Evolutionary conservation across 2,113 vertebrate genomes (phyloP), one percentile per base, ranked within the genome.

Genomic region (Poecilia latipinna): DNA sequence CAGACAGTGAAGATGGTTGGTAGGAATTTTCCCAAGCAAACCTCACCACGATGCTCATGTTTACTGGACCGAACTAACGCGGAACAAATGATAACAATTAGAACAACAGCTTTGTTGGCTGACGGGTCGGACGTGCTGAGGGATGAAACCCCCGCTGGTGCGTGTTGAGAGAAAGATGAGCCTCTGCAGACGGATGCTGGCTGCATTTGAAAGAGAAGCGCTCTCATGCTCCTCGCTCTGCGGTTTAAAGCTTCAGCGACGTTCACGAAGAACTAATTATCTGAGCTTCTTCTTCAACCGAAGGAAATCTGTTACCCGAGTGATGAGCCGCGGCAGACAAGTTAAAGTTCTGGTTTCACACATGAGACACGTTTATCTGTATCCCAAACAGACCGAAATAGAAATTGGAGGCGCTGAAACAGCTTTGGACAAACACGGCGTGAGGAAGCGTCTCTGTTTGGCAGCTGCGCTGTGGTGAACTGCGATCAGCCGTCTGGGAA

Each of bases 181-280:
- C 68, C 82, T 90, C 86, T 13, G 10, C 62, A 68, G 83, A 90
- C 78, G 68, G 48, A 32, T 69, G 79, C 85, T 92, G 93, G 89
- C 88, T 64, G 64, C 0, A 70, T 82, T 86, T 89, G 68, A 91
- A 93, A 92, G 90, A 65, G 70, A 77, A 67, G 67, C 82, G 75
- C 73, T 74, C 29, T 70, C 81, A 77, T 74, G 77, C 78, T 87
- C 66, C 84, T 89, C 78, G 72, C 75, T 83, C 78, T 91, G 90
- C 84, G 90, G 91, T 88, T 92, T 88, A 72, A 90, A 78, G 85
- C 79, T 84, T 91, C 72, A 19, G 72, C 72, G 77, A 70, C 35
- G 63, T 82, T 86, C 83, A 82, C 82, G 85, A 85, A 72, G 76
- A 89, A 77, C 82, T 79, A 84, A 75, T 76, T 79, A 88, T 75